Conservation (phyloP, 2,797 vertebrate species). For the Tachyglossus aculeatus region DNA sequence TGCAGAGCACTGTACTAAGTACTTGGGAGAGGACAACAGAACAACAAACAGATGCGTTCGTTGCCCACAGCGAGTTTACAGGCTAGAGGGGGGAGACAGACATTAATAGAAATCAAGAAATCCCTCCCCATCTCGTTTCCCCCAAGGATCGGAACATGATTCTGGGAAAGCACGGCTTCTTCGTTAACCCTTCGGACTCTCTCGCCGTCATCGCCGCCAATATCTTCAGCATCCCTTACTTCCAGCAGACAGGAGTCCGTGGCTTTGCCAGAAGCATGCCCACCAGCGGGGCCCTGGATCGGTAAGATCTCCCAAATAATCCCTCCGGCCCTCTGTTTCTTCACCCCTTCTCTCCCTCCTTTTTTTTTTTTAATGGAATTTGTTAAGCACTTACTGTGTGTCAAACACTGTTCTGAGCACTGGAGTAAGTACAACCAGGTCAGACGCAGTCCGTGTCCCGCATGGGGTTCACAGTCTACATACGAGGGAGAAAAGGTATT, state of each 20-base stretch:
- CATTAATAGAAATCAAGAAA: background rate
- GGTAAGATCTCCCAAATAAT: slow-evolving; percentile 72
- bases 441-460: no score
- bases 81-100: no score
- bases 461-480: no score
- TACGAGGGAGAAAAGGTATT: no score
- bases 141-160: slow-evolving; percentile 96
- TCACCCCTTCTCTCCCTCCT: background rate
- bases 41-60: no score
- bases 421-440: background rate
- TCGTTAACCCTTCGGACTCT: slow-evolving; percentile 97
- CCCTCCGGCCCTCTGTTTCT: background rate
- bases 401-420: background rate
- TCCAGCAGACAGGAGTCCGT: slow-evolving; percentile 92
- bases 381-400: background rate
- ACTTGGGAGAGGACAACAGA: no score
- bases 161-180: slow-evolving; percentile 94
- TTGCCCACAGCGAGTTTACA: no score
- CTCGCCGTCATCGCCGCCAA: slow-evolving; percentile 96
- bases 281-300: slow-evolving; percentile 94
- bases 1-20: no score
- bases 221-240: slow-evolving; percentile 93
- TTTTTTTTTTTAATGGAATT: background rate
- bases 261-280: slow-evolving; percentile 98
- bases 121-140: background rate